Percentiles rank a stretch among this genome's conserved stretches.
These are phyloP conservation scores for Vimba vimba DNA, from an alignment of 2,113 vertebrate species.

Conservation along the genomic window DNA sequence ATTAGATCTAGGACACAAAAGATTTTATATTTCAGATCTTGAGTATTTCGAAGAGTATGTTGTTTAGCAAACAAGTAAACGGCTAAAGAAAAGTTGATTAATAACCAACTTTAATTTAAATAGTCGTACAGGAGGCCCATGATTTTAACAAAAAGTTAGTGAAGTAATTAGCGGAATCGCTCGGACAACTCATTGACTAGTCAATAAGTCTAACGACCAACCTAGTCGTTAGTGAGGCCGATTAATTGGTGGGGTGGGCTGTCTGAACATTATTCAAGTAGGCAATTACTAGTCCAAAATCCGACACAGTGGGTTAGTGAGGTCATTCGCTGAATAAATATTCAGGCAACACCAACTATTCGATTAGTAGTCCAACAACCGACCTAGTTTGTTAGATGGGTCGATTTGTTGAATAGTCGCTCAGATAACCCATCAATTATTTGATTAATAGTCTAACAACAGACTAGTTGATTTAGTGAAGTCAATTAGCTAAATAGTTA, in stretches of 20 bases:
- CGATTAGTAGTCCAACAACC: too few relatives aligned
- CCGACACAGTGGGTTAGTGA: too few relatives aligned
- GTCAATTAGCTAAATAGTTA: neutral
- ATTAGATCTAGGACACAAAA: neutral
- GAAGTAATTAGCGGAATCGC: neutral
- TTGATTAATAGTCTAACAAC: neutral
- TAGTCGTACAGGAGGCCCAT: neutral
- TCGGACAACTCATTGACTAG: neutral
- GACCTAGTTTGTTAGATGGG: neutral
- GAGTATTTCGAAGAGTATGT: neutral
- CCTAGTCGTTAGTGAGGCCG: too few relatives aligned
- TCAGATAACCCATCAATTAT: neutral
- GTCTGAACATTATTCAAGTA: too few relatives aligned
- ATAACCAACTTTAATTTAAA: too few relatives aligned
- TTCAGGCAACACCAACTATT: too few relatives aligned
- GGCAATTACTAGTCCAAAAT: too few relatives aligned
- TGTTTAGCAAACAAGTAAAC: neutral
- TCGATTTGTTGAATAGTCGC: neutral
- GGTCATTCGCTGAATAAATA: too few relatives aligned
- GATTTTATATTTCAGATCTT: neutral
- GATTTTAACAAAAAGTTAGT: neutral
- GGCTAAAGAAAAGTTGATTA: neutral
- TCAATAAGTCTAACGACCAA: too few relatives aligned
- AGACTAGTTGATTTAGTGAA: neutral
- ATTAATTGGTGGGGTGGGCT: too few relatives aligned